A percentile compares a stretch with the other conserved stretches of the same genome.
Conservation (phyloP, 2,797 vertebrate genomes). For the Geotrypetes seraphini region DNA sequence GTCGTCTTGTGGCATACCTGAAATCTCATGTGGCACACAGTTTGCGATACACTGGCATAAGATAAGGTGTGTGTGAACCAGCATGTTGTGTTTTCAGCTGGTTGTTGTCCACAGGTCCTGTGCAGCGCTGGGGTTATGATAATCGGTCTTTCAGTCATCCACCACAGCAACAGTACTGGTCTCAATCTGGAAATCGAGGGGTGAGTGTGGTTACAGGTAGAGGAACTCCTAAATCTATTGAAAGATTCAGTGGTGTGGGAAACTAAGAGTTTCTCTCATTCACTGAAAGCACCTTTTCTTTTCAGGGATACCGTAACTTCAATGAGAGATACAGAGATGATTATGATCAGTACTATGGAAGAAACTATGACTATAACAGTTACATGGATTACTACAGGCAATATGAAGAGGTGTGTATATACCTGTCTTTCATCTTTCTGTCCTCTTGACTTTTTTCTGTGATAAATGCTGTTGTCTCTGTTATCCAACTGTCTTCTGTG, state of each 20-base stretch:
- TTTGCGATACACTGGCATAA: no score
- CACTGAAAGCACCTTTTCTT: not conserved
- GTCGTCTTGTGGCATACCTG: no score
- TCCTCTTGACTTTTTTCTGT: no score
- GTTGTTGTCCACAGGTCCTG: no score
- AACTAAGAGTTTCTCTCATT: not conserved
- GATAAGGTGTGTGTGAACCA: no score
- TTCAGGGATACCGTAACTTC: constrained; percentile 48
- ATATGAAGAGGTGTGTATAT: constrained; percentile 59
- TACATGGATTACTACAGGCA: constrained; percentile 60
- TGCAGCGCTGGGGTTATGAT: constrained; percentile 38
- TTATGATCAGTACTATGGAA: constrained; percentile 46
- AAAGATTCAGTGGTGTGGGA: not conserved
- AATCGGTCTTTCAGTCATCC: constrained; percentile 44
- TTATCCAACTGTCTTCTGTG: not conserved
- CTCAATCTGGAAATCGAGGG: constrained; percentile 56
- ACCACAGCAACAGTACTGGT: constrained; percentile 45
- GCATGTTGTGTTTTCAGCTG: no score
- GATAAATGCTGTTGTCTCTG: no score
- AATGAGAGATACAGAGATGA: constrained; percentile 48
- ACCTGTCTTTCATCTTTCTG: no score
- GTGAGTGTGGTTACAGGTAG: constrained; percentile 42
- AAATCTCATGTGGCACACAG: no score
- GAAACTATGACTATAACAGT: constrained; percentile 53
- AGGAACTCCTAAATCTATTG: constrained; percentile 16